phyloP scores from a whole-genome alignment of 2,797 vertebrate species.

The Neomorphus geoffroyi region DNA sequence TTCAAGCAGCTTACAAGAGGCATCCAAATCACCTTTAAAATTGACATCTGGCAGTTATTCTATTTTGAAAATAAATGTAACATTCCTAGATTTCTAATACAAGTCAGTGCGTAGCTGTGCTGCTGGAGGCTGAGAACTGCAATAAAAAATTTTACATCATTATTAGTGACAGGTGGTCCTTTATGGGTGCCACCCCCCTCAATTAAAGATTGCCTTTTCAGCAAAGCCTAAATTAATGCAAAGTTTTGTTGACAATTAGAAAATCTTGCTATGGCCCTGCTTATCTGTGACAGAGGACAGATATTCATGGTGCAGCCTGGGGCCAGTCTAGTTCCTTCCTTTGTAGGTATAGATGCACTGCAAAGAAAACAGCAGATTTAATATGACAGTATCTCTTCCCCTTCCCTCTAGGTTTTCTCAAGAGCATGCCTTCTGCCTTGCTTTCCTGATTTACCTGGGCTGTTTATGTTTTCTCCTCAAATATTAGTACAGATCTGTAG shows the following conservation, averaged over 20 bases:
- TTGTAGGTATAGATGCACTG: not conserved
- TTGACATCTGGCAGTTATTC: not conserved
- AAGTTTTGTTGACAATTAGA: not conserved
- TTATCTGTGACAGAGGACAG: not conserved
- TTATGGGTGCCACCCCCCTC: not conserved
- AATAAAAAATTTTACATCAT: not conserved
- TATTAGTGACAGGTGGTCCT: not conserved
- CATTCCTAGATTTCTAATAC: not conserved
- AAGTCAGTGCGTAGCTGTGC: not conserved
- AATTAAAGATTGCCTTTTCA: not conserved
- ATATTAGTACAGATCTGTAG: not conserved
- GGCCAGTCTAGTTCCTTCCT: not conserved
- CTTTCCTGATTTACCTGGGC: not conserved
- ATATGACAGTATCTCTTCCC: not conserved
- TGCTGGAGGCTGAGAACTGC: not conserved
- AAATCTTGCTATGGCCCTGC: not conserved
- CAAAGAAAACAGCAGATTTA: not conserved
- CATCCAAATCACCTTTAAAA: not conserved
- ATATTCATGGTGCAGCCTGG: not conserved
- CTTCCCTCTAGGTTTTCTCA: not conserved
- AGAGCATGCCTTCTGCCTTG: not conserved
- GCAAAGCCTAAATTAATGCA: not conserved
- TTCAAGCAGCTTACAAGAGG: not conserved
- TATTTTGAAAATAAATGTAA: not conserved
- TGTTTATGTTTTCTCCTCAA: not conserved